Evolutionary conservation across 1,140 invertebrate genomes (phyloP), one percentile per base, ranked within the genome.

Genomic region (Nymphalis io): DNA sequence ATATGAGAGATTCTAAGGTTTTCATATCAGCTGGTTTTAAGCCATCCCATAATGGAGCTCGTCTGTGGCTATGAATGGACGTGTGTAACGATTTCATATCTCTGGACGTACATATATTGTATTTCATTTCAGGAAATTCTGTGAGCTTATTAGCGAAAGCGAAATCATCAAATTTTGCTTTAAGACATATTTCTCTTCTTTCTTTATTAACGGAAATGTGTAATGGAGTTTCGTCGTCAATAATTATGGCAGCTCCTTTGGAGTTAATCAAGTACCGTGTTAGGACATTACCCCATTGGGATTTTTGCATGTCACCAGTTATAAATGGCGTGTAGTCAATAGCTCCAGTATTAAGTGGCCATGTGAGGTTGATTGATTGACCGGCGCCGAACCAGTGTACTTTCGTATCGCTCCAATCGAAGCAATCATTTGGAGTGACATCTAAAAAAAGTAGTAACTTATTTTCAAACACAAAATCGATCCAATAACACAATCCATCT

Each of bases 231-330:
- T 95, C 92, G 10, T 96, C 93, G 68, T 96, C 95, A 0, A 98
- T 93, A 20, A 95, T 93, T 20, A 98, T 94, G 0, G 96, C 95
- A 13, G 95, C 96, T 10, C 97, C 97, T 84, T 95, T 95, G 0
- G 96, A 97, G 78, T 95, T 97, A 21, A 98, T 94, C 73, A 98
- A 97, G 75, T 97, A 97, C 44, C 96, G 89, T 60, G 96, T 95
- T 0, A 98, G 82, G 0, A 96, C 95, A 73, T 96, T 96, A 0
- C 97, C 96, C 92, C 96, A 98, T 73, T 96, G 94, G 75, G 95
- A 93, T 62, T 94, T 94, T 23, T 94, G 93, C n/a, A 95, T 93
- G 74, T 96, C 95, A 0, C 96, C 96, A 4, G 96, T 98, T 15
- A 97, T 93, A 76, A 98, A 98, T 0, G 97, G 95, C 1, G 94